phyloP scores from a whole-genome alignment of 2,888 invertebrate species.

The Parasteatoda lunata region DNA sequence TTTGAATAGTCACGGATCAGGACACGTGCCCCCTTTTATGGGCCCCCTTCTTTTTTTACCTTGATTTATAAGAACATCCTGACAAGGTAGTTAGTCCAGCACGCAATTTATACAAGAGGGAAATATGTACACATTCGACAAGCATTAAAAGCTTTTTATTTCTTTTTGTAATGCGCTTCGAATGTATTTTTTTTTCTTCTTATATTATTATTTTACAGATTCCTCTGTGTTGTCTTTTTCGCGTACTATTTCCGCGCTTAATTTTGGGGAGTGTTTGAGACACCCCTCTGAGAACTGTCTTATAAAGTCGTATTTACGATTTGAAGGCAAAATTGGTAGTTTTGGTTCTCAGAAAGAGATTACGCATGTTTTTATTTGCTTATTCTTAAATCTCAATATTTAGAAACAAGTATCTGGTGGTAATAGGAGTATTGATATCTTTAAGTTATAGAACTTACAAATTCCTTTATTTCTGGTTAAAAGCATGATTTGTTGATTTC shows the following conservation, averaged over 20 bases:
- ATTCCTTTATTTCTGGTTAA: too few relatives aligned
- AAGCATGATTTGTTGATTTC: too few relatives aligned
- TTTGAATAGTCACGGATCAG: slow-evolving; percentile 60
- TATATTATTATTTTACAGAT: background rate
- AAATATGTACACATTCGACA: background rate
- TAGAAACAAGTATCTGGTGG: too few relatives aligned
- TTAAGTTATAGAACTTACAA: too few relatives aligned
- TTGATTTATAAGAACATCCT: slow-evolving; percentile 61
- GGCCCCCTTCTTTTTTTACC: slow-evolving; percentile 10
- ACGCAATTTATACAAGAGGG: slow-evolving; percentile 36
- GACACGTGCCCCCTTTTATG: slow-evolving; percentile 29
- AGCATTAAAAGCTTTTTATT: slow-evolving; percentile 8
- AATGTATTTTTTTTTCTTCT: background rate
- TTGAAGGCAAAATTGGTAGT: too few relatives aligned
- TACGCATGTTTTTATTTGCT: too few relatives aligned
- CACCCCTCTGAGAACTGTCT: background rate
- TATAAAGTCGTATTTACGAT: too few relatives aligned
- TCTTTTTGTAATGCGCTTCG: background rate
- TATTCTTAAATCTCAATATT: too few relatives aligned
- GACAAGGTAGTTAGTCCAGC: slow-evolving; percentile 63
- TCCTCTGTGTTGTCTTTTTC: background rate
- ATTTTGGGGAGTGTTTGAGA: background rate
- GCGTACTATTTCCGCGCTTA: background rate
- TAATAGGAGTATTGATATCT: too few relatives aligned
- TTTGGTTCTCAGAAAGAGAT: too few relatives aligned